These are phyloP conservation scores for Dinocampus coccinellae DNA, from an alignment of 2,888 invertebrate species.

Conservation along the genomic window DNA sequence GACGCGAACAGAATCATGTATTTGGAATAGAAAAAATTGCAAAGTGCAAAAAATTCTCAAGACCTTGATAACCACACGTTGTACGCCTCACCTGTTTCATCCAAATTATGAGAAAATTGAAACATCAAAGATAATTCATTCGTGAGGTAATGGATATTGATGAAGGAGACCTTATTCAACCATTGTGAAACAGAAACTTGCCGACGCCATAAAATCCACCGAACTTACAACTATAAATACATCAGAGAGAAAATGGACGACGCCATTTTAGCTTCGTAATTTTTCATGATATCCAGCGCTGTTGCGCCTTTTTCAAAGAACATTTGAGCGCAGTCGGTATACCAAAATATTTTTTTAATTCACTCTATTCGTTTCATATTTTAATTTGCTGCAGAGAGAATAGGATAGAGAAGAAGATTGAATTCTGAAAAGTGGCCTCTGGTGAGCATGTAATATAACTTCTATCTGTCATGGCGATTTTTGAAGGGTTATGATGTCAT, in stretches of 20 bases:
- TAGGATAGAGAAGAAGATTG: too few species aligned
- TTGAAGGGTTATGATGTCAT: too few species aligned
- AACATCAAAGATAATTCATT: slow-evolving; percentile 47
- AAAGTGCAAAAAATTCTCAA: neutral
- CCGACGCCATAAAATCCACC: slow-evolving; percentile 55
- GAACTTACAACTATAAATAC: slow-evolving; percentile 2
- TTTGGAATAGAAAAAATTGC: slow-evolving; percentile 7
- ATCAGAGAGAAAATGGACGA: neutral
- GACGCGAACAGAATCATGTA: slow-evolving; percentile 38
- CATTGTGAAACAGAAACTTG: slow-evolving; percentile 52
- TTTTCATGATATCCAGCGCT: neutral
- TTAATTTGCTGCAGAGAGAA: too few species aligned
- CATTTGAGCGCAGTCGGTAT: neutral
- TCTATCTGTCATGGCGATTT: too few species aligned
- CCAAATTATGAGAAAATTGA: slow-evolving; percentile 44
- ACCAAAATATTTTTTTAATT: too few species aligned
- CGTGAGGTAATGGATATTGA: neutral
- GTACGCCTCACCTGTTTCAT: slow-evolving; percentile 48
- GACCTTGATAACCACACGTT: slow-evolving; percentile 8
- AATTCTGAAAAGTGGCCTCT: too few species aligned
- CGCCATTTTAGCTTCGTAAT: slow-evolving; percentile 4
- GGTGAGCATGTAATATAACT: too few species aligned
- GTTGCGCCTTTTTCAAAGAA: neutral
- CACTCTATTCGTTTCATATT: too few species aligned
- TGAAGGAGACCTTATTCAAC: slow-evolving; percentile 27